Base-by-base conservation (phyloP, 2,888 invertebrate genomes). In the Strigamia crassipes region DNA sequence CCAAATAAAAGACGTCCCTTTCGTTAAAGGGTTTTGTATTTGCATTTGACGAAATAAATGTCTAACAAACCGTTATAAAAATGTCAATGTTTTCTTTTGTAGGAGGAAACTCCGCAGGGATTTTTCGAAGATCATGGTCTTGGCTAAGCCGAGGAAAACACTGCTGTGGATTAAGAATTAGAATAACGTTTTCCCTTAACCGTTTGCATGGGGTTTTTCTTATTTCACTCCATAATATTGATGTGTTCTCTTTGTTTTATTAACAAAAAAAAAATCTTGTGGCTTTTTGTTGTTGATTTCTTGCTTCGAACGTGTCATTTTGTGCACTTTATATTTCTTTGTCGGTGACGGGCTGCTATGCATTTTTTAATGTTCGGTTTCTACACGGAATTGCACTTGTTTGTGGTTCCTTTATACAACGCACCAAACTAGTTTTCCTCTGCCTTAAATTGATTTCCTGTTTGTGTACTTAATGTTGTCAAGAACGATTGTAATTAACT, bases 51-150 rank as follows among this genome's bases (percentile, higher is more conserved):
- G 46, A 46, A 46, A 46, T 46, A 46, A 46, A 46, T 46, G 5
- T 46, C 15, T n/a, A 46, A 46, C 46, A 12, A 46, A 15, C 0
- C 15, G 18, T 18, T 61, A n/a, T 61, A 23, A 23, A 23, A 61
- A 61, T 61, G 8, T 78, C 0, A 78, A 78, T 61, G 82, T 83
- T 88, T 89, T 90, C 90, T 92, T 90, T 94, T 94, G 88, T 92
- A 98, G 97, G 99, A 99, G 91, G 98, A 99, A 91, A 99, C 98
- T 82, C 98, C 98, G 82, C 98, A 99, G 90, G 98, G 98, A 86
- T 97, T 99, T 91, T 99, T 99, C 90, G 99, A 99, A 89, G 99
- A 99, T 90, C 97, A 98, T 89, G 98, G 98, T 85, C 92, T 99
- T 86, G 97, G 97, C 86, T 97, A 94, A 78, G 34, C 15, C 2